Conservation (phyloP, 2,797 vertebrate genomes). For the Uromys caudimaculatus region DNA sequence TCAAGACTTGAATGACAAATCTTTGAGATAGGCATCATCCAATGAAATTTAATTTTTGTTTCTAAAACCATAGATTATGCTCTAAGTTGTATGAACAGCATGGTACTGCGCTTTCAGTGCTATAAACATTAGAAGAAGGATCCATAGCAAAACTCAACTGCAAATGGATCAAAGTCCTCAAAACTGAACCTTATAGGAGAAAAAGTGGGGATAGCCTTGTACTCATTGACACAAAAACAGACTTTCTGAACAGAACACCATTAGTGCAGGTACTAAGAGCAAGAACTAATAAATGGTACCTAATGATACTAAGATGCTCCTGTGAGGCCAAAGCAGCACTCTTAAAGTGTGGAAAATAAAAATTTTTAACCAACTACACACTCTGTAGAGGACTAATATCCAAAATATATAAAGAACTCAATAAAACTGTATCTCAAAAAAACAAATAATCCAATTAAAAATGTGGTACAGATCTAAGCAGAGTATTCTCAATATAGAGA, state of each 20-base stretch:
- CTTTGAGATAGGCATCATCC: background rate
- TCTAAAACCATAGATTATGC: background rate
- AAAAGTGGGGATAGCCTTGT: background rate
- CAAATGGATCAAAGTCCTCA: background rate
- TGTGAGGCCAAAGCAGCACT: background rate
- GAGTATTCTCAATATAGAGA: background rate
- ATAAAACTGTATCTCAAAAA: background rate
- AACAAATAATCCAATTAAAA: background rate
- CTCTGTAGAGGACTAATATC: background rate
- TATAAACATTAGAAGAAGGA: background rate
- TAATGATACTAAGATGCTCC: background rate
- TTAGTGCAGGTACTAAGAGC: background rate
- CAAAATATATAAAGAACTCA: background rate
- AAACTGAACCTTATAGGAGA: background rate
- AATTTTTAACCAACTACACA: background rate
- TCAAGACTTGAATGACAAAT: background rate
- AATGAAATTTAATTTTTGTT: background rate
- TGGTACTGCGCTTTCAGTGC: background rate
- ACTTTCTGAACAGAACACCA: background rate
- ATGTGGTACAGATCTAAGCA: background rate
- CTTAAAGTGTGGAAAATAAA: background rate
- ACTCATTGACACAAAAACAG: background rate
- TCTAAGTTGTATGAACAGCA: background rate
- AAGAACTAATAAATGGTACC: background rate
- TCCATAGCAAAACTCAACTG: background rate